Conservation (phyloP, 2,888 invertebrate genomes). For the Macrosoma leucophasiata region DNA sequence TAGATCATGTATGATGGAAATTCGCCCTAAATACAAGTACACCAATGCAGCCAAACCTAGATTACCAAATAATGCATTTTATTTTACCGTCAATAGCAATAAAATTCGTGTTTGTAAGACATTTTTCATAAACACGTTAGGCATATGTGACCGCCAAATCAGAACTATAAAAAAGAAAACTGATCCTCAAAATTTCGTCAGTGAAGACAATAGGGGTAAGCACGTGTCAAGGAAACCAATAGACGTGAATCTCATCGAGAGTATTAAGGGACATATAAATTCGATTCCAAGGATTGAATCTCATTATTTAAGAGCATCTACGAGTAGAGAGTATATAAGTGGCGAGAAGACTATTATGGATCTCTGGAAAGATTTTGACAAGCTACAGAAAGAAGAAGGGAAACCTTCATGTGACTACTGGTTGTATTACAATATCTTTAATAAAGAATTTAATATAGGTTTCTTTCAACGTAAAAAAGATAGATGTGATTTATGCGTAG, state of each 20-base stretch:
- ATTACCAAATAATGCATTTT: no score
- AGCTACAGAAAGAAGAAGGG: slow-evolving; percentile 18
- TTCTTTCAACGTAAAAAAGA: slow-evolving; percentile 19
- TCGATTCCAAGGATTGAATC: slow-evolving; percentile 21
- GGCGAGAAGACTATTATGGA: slow-evolving; percentile 22
- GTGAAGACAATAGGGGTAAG: slow-evolving; percentile 21
- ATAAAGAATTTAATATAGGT: slow-evolving; percentile 16
- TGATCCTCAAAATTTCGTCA: slow-evolving; percentile 18
- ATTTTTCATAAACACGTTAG: no score
- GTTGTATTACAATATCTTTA: slow-evolving; percentile 20
- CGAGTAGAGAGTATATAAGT: slow-evolving; percentile 23
- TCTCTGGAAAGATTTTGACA: slow-evolving; percentile 20
- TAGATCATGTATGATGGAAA: no score
- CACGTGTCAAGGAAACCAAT: slow-evolving; percentile 16
- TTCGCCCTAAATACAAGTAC: no score
- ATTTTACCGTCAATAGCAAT: no score
- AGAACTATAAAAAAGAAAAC: slow-evolving; percentile 13
- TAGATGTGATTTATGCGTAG: no score
- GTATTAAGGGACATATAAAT: slow-evolving; percentile 22
- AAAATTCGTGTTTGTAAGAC: no score
- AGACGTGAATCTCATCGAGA: slow-evolving; percentile 10
- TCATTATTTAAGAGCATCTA: slow-evolving; percentile 19
- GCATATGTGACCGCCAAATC: slow-evolving; percentile 13
- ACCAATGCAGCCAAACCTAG: no score
- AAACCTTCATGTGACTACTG: slow-evolving; percentile 16